Evolutionary conservation across 2,797 vertebrate genomes (phyloP), one percentile per base, ranked within the genome.

Genomic region (Syncerus caffer): DNA sequence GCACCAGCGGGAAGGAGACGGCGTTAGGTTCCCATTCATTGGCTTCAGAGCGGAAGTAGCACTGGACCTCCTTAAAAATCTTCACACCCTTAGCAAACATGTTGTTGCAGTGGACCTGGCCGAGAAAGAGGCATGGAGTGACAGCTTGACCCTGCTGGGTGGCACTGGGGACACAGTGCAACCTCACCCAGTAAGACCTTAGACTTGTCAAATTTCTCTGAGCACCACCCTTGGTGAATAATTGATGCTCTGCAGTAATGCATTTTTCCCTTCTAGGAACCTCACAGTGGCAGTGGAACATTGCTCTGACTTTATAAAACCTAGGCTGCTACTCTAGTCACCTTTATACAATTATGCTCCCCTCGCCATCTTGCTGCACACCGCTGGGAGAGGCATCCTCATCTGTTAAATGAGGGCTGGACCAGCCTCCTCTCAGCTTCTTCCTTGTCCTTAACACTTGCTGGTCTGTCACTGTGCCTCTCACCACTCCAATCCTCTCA

Each of bases 41-140:
- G 5, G 98, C 74, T 0, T 99, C 99, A 0, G 99, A 99, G 1
- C 99, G 99, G 97, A 99, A 99, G 98, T 99, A 99, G 96, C 99
- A 99, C 87, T 99, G 99, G 64, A 99, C 99, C 97, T 99, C 99
- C 90, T 98, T 99, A 98, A 99, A 99, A 97, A 99, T 99, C 99
- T 99, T 99, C 98, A 99, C 99, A 9, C 99, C 99, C 82, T 98
- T 99, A 64, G 99, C 98, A 78, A 99, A 99, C 99, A 99, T 99
- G 99, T 99, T 99, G 99, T 99, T 99, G 98, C 99, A 99, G 98
- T 99, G 99, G 95, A 99, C 99, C 99, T 99, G 98, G 53, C 67
- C 97, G 91, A 97, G 87, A 93, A 19, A 89, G 15, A 67, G 50
- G 51, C 31, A 83, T 21, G 38, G 38, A 93, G 90, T 78, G 53